A percentile compares a stretch with the other conserved stretches of the same genome.
phyloP scores from a whole-genome alignment of 1,140 invertebrate species.

The Drosophila mojavensis region DNA sequence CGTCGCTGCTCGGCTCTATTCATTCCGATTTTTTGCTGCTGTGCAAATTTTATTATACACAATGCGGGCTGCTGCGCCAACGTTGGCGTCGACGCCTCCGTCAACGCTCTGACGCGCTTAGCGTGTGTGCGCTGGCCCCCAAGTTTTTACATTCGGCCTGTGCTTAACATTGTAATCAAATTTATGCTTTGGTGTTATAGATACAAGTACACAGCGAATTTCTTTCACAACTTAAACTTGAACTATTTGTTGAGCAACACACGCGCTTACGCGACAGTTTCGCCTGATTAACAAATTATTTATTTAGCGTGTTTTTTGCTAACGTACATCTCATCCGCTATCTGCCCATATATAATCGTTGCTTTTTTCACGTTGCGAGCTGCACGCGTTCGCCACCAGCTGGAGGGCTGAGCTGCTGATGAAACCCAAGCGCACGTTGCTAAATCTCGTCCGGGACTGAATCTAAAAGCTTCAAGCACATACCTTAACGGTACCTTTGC shows the following conservation, averaged over 20 bases:
- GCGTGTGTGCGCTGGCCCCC: constrained; percentile 52
- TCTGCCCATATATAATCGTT: constrained; percentile 11
- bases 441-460: constrained; percentile 83
- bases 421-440: constrained; percentile 69
- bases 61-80: constrained; percentile 55
- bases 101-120: constrained; percentile 48
- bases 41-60: constrained; percentile 77
- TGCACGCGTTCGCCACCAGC: constrained; percentile 57
- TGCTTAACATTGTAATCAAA: constrained; percentile 66
- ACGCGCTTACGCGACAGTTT: background rate
- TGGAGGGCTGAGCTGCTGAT: constrained; percentile 45
- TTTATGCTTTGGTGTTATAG: constrained; percentile 57
- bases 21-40: constrained; percentile 53
- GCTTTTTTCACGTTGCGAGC: constrained; percentile 35
- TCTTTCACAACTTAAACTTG: background rate
- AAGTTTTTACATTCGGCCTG: constrained; percentile 72
- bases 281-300: constrained; percentile 6
- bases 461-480: constrained; percentile 74
- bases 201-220: constrained; percentile 40
- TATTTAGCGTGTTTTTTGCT: constrained; percentile 23
- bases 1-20: constrained; percentile 55
- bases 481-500: constrained; percentile 72
- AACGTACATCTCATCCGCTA: constrained; percentile 17
- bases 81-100: constrained; percentile 47
- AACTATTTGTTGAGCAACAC: background rate